Percentiles rank a stretch among this genome's conserved stretches.
Conservation (phyloP, 2,888 invertebrate species). For the Hirtodrosophila duncani region DNA sequence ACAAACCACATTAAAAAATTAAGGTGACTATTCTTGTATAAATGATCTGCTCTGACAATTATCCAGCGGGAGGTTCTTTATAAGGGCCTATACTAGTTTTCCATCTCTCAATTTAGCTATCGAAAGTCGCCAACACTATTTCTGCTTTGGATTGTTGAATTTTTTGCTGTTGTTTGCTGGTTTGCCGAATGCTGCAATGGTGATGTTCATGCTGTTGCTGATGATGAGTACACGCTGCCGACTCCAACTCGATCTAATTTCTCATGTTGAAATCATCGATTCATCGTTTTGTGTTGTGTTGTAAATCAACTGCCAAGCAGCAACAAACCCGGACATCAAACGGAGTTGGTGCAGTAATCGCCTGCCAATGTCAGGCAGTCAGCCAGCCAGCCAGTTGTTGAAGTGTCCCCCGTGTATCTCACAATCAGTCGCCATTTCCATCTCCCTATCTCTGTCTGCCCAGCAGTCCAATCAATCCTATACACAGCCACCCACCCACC, state of each 20-base stretch:
- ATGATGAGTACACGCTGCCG: conserved; percentile 54
- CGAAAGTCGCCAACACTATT: too few species aligned
- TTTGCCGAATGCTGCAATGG: conserved; percentile 39
- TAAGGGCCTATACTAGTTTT: too few species aligned
- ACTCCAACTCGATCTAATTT: conserved; percentile 71
- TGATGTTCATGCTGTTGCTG: conserved; percentile 38
- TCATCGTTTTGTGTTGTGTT: conserved; percentile 64
- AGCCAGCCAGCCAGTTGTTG: not conserved
- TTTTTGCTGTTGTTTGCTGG: conserved; percentile 27
- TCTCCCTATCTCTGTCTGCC: conserved; percentile 6
- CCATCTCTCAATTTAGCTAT: too few species aligned
- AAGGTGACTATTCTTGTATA: too few species aligned
- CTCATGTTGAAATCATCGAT: conserved; percentile 73
- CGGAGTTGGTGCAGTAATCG: conserved; percentile 17
- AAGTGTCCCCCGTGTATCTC: too few species aligned
- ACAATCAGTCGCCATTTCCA: too few species aligned
- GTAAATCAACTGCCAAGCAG: conserved; percentile 59
- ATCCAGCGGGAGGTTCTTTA: too few species aligned
- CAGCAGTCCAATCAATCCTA: conserved; percentile 54
- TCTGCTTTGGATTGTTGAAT: too few species aligned
- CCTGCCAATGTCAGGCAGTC: conserved; percentile 13
- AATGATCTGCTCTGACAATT: too few species aligned
- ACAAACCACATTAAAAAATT: too few species aligned
- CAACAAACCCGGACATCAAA: conserved; percentile 33
- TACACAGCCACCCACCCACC: conserved; percentile 26